phyloP scores from a whole-genome alignment of 2,113 vertebrate genomes.

The Piprites chloris region DNA sequence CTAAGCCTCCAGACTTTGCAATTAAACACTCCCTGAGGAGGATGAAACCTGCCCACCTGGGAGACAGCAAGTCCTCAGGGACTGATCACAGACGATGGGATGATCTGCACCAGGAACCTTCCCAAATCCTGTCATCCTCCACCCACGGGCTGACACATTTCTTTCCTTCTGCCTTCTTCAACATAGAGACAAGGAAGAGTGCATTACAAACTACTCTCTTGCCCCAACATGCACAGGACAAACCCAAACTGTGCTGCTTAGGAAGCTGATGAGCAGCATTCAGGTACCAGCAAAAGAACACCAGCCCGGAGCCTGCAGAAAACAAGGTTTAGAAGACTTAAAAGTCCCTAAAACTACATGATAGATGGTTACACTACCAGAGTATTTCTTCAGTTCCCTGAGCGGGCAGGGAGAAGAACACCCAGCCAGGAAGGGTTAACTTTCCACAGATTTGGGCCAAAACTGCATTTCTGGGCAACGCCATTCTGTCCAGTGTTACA shows the following conservation, averaged over 20 bases:
- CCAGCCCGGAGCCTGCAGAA: not conserved
- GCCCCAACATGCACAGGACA: not conserved
- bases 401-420: not conserved
- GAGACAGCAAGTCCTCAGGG: not conserved
- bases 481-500: not conserved
- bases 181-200: not conserved
- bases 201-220: not conserved
- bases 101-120: not conserved
- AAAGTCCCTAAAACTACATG: not conserved
- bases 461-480: constrained; percentile 18
- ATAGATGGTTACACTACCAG: rapidly evolving
- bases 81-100: not conserved
- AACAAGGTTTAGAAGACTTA: rapidly evolving
- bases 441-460: not conserved
- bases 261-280: not conserved
- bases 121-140: constrained; percentile 40
- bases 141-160: constrained; percentile 41
- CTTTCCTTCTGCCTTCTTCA: constrained; percentile 11
- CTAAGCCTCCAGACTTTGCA: not conserved
- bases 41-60: not conserved
- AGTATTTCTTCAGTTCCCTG: not conserved
- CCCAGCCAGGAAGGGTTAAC: not conserved
- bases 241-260: not conserved
- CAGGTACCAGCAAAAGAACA: not conserved
- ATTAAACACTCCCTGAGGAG: not conserved